Evolutionary conservation across 1,140 invertebrate species (phyloP), one percentile per base, ranked within the genome.

Genomic region (Zaprionus kolodkinae): DNA sequence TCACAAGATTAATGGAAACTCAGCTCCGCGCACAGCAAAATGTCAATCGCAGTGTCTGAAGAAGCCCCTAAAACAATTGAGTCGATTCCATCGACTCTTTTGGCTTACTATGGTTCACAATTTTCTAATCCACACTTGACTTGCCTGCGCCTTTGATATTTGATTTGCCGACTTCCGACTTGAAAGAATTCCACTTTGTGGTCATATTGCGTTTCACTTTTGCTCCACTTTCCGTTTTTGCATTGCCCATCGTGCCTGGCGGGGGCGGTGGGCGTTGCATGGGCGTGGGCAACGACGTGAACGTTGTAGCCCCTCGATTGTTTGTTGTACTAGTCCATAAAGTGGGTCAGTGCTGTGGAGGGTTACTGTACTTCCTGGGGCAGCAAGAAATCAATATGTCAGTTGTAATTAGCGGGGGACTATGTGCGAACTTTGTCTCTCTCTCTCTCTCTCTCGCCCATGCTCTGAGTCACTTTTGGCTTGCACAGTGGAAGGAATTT

Each of bases 171-270:
- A 21, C 52, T 72, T 77, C 70, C 57, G 68, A 66, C 62, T 66
- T 56, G 62, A 40, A 43, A 43, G 40, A 38, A 40, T 67, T 78
- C 57, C 65, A 72, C 71, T 85, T 85, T 85, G 81, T 85, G 82
- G 81, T 74, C 82, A 81, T 86, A 86, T 86, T 86, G 79, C 82
- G 82, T 86, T 86, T 86, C 82, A 86, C 82, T 86, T 86, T 86
- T 85, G 81, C 81, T 85, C 78, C 75, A 81, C 78, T 81, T 72
- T 63, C 67, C 68, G 66, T 56, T 83, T 85, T 85, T 69, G 74
- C 75, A 76, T 81, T 86, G 78, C n/a, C 13, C 38, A 40, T 40
- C 38, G 6, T 43, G n/a, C 21, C 4, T 25, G 21, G 30, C 45
- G n/a, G 43, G 27, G 15, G 9, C 63, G 77, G n/a, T 27, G 57